Base-by-base conservation (phyloP, 2,797 vertebrate species). In the Masticophis lateralis region DNA sequence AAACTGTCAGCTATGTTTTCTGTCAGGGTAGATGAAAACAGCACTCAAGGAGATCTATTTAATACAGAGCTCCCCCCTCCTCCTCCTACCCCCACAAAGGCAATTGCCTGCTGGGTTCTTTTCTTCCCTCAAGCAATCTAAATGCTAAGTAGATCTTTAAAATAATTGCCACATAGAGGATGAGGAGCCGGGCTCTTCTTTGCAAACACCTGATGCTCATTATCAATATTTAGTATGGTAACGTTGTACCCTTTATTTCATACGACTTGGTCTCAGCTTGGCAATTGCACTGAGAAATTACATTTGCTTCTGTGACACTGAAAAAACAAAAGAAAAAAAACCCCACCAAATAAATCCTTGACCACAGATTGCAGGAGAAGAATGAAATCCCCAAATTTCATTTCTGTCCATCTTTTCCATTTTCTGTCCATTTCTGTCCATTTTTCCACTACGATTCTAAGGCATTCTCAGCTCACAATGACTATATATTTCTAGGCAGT, bases 101-200 rank as follows among this genome's bases (percentile, higher is more conserved):
- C 94, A 96, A 96, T 96, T 93, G 95, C 13, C 93, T 95, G 51
- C 95, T 96, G 91, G 87, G 88, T 96, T 93, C 61, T 94, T 93
- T 91, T 94, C 95, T 5, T 25, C 93, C 96, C 93, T 66, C 61
- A 93, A 92, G 96, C 96, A 97, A 97, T 97, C 95, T 97, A 97
- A 97, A 97, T 97, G 96, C 96, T 97, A 97, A 97, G 94, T 90
- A 97, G 96, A 94, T 97, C 90, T 96, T 97, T 95, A 94, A 96
- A 96, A 96, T 95, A 95, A 97, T 97, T 97, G 96, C 92, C 93
- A 93, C 94, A 89, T 90, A 93, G 87, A 94, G 95, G 95, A 60
- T 0, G 60, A 96, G 94, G 74, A 96, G 55, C 91, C 91, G 14
- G 94, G 90, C 94, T 95, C 91, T 1, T 86, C n/a, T 91, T 87